These are phyloP conservation scores for Oxyura jamaicensis DNA, from an alignment of 2,113 vertebrate genomes.

Conservation along the genomic window DNA sequence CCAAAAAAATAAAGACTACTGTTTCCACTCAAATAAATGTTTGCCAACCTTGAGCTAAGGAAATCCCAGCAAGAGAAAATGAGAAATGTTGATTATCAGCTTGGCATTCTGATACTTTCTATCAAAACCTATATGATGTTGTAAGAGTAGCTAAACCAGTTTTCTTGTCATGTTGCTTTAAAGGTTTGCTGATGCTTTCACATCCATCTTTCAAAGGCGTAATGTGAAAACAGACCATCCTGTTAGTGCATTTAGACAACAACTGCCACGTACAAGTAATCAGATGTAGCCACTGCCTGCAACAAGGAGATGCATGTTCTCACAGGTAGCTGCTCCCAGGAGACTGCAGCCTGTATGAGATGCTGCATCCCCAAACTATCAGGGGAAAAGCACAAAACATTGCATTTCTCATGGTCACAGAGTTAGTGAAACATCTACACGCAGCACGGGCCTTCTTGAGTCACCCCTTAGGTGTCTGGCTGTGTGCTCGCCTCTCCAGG, in stretches of 20 bases:
- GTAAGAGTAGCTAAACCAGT: neutral
- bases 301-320: neutral
- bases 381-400: neutral
- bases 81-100: neutral
- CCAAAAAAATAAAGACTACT: neutral
- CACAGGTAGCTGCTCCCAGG: neutral
- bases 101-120: neutral
- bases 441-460: neutral
- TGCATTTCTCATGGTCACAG: neutral
- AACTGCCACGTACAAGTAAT: neutral
- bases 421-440: neutral
- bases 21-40: neutral
- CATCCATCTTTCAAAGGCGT: neutral
- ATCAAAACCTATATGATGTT: neutral
- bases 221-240: neutral
- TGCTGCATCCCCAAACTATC: neutral
- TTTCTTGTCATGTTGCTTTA: neutral
- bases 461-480: neutral
- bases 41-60: neutral
- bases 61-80: neutral
- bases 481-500: neutral
- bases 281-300: neutral
- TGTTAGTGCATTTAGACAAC: neutral
- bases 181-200: neutral
- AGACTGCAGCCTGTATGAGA: neutral